phyloP scores from a whole-genome alignment of 2,888 invertebrate genomes.

The Oligia strigilis region DNA sequence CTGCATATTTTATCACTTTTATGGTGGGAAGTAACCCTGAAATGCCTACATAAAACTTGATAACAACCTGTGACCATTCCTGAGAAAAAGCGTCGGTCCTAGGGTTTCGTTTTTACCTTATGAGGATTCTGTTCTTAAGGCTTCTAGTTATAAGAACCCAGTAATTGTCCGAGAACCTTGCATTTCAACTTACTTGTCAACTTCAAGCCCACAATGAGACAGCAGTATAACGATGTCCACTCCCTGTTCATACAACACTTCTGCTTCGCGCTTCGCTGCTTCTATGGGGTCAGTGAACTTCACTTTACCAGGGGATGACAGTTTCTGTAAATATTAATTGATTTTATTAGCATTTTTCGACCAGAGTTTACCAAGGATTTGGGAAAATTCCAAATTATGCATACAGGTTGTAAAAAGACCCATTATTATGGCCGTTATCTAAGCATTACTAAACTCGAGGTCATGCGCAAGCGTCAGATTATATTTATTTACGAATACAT shows the following conservation, averaged over 20 bases:
- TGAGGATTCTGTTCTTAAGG: background rate
- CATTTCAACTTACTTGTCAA: slow-evolving; percentile 88
- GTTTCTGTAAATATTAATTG: slow-evolving; percentile 83
- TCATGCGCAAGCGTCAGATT: too few species aligned
- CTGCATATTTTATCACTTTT: background rate
- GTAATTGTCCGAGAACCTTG: background rate
- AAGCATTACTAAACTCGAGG: too few species aligned
- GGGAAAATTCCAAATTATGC: background rate
- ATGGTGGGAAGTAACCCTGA: background rate
- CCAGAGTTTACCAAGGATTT: background rate
- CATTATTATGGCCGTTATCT: background rate
- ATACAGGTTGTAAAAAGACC: background rate
- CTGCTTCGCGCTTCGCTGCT: slow-evolving; percentile 92
- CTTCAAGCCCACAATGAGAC: slow-evolving; percentile 94
- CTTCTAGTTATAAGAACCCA: background rate
- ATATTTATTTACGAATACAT: too few species aligned
- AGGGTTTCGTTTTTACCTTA: background rate
- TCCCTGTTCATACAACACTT: slow-evolving; percentile 90
- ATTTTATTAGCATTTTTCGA: background rate
- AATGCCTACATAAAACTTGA: background rate
- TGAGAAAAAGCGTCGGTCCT: background rate
- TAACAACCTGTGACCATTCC: background rate
- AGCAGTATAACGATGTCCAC: slow-evolving; percentile 95
- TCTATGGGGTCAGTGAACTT: slow-evolving; percentile 92
- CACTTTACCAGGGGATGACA: slow-evolving; percentile 92